These are phyloP conservation scores for Cyanoramphus novaezelandiae DNA, from an alignment of 2,113 vertebrate species.

Conservation along the genomic window DNA sequence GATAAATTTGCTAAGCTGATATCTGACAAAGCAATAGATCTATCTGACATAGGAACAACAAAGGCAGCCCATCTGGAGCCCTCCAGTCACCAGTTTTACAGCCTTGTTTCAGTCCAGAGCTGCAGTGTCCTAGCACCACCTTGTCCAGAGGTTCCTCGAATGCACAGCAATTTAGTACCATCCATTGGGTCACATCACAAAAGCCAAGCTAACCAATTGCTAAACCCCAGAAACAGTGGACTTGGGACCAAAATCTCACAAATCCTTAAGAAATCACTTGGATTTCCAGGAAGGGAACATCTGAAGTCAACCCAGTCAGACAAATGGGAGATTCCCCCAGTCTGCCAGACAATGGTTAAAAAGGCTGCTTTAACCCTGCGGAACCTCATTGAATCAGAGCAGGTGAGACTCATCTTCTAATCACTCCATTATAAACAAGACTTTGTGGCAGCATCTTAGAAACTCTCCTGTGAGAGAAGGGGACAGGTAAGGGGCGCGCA, in stretches of 20 bases:
- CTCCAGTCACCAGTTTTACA: background rate
- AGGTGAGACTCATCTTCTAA: background rate
- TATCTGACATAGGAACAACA: background rate
- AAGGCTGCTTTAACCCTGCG: background rate
- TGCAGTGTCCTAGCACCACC: background rate
- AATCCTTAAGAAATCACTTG: background rate
- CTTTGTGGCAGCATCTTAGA: background rate
- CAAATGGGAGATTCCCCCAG: background rate
- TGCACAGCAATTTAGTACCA: background rate
- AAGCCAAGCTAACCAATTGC: background rate
- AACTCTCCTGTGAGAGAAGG: background rate
- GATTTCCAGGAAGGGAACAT: background rate
- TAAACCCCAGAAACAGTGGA: background rate
- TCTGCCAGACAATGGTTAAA: background rate
- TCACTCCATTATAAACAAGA: background rate
- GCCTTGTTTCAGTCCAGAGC: background rate
- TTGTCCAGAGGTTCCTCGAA: background rate
- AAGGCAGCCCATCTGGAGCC: background rate
- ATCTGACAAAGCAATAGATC: background rate
- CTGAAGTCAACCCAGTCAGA: background rate
- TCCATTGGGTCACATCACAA: background rate
- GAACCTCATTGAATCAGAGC: constrained; percentile 30
- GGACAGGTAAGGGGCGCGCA: background rate
- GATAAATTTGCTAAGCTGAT: background rate
- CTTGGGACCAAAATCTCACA: background rate